A percentile compares a stretch with the other conserved stretches of the same genome.
phyloP scores from a whole-genome alignment of 2,113 vertebrate genomes.

The Bettongia penicillata region DNA sequence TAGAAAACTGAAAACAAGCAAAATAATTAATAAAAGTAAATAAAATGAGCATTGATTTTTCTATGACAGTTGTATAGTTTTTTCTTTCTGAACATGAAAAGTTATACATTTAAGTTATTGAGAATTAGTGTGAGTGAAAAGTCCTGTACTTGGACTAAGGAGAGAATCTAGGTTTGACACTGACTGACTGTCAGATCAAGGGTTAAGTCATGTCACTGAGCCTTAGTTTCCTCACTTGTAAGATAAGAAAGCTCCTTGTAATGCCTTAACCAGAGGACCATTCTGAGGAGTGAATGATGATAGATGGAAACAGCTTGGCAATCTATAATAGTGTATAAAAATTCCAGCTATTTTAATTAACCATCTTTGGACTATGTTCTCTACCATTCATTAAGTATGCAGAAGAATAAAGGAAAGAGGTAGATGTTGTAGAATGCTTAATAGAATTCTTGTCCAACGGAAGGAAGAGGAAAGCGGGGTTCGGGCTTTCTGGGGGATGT shows the following conservation, averaged over 20 bases:
- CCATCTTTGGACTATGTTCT: neutral
- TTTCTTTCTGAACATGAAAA: slow-evolving; percentile 26
- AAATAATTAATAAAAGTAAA: too few relatives aligned
- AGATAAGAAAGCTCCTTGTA: neutral
- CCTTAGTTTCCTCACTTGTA: neutral
- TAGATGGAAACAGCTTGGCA: neutral
- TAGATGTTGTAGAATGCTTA: neutral
- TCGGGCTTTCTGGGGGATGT: slow-evolving; percentile 26
- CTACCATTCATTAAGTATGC: neutral
- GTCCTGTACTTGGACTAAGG: neutral
- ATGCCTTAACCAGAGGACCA: neutral
- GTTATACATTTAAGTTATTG: neutral
- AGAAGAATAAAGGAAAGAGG: neutral
- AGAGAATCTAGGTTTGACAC: neutral
- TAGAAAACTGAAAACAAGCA: too few relatives aligned
- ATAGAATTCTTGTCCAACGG: slow-evolving; percentile 19
- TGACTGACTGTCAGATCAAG: neutral
- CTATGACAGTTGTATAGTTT: neutral
- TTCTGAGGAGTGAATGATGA: neutral
- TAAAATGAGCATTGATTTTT: neutral
- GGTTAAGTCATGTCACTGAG: neutral
- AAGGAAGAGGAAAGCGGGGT: slow-evolving; percentile 21
- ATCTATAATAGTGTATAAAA: neutral
- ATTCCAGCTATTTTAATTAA: neutral
- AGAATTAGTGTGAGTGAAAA: neutral